phyloP scores from a whole-genome alignment of 1,140 invertebrate species.

The Manduca sexta region DNA sequence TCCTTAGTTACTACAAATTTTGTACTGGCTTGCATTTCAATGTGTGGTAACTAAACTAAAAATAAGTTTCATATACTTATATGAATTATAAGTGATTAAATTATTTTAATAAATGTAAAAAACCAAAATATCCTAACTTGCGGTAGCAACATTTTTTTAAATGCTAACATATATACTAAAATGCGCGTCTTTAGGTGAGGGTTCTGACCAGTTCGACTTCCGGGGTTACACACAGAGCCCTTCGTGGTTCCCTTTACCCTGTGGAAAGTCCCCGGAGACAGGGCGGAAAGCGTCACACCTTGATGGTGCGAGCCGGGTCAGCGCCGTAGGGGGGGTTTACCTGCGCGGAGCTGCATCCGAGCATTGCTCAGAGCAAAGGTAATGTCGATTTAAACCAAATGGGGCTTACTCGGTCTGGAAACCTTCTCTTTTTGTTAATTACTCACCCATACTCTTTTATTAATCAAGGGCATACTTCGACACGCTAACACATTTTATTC shows the following conservation, averaged over 20 bases:
- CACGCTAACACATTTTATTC: too few species aligned
- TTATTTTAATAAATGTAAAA: not conserved
- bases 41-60: too few species aligned
- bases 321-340: slow-evolving; percentile 50
- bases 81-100: not conserved
- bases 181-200: not conserved
- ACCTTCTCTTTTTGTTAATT: slow-evolving; percentile 13
- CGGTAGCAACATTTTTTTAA: slow-evolving; percentile 31
- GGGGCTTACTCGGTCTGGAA: slow-evolving; percentile 66
- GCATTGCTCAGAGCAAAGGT: slow-evolving; percentile 67
- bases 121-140: slow-evolving; percentile 25
- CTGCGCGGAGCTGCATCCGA: slow-evolving; percentile 34
- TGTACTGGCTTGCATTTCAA: too few species aligned
- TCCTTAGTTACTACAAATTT: too few species aligned
- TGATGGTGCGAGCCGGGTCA: slow-evolving; percentile 41
- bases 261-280: slow-evolving; percentile 70
- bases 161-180: slow-evolving; percentile 24
- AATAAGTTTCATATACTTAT: too few species aligned
- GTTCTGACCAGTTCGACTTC: slow-evolving; percentile 57
- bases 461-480: too few species aligned
- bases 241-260: slow-evolving; percentile 47
- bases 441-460: too few species aligned
- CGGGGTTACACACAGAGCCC: slow-evolving; percentile 55
- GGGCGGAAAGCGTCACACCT: slow-evolving; percentile 59
- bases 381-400: slow-evolving; percentile 60